Evolutionary conservation across 1,140 invertebrate species (phyloP), one percentile per base, ranked within the genome.

Genomic region (Globodera ellingtonae): DNA sequence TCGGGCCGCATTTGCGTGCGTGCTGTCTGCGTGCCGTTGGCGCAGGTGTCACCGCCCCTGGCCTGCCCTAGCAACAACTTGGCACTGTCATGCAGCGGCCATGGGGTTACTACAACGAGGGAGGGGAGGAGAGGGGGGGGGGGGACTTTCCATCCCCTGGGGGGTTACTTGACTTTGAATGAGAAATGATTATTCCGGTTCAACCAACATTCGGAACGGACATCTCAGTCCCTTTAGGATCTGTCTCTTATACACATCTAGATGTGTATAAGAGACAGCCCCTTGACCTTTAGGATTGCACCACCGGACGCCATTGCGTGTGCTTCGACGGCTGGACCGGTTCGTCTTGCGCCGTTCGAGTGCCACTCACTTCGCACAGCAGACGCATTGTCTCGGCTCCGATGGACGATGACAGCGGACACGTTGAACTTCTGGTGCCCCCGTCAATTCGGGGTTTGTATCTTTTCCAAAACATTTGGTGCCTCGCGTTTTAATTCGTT

Each of bases 301-400:
- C 96, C 3, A 98, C 97, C 89, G 91, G 93, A 65, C 95, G 96
- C 90, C 94, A 93, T 82, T 98, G 97, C 90, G 94, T 94, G 88
- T 98, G 97, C 91, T 91, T 94, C 85, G 90, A 91, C 73, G 95
- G 95, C 72, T 98, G 94, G 95, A 93, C 92, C 50, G 95, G 95
- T 44, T 90, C 92, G 4, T 95, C 97, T 90, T 98, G 96, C 91
- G 95, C 94, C 65, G 77, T 82, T 35, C 80, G 84, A 44, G 78
- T 84, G 9, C 75, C 59, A 48, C 35, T 18, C 0, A 44, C n/a
- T 3, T 46, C 18, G 15, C 4, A 24, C 46, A 76, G 18, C 59
- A 59, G 47, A 69, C 10, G 46, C 46, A 6, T 67, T 69, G 21
- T n/a, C 75, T 66, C 13, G 67, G 3, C 67, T n/a, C 35, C 67